A percentile compares a stretch with the other conserved stretches of the same genome.
Conservation (phyloP, 2,888 invertebrate genomes). For the Rhimphoctona megacephalus region DNA sequence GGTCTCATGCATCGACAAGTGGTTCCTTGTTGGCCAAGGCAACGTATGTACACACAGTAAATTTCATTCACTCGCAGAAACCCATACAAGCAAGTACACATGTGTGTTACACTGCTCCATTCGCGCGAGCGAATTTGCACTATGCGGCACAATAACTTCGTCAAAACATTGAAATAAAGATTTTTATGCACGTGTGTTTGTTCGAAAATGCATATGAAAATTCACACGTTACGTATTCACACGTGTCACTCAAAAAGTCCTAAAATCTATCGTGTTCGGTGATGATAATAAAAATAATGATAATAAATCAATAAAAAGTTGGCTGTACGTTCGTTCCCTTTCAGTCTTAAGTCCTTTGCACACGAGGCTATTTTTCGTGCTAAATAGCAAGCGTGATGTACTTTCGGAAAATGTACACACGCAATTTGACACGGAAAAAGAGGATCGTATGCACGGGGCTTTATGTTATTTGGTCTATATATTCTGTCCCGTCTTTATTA, state of each 20-base stretch:
- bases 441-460: too few species aligned
- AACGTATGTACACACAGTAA: conserved; percentile 51
- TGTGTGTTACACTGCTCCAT: not conserved
- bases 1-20: conserved; percentile 64
- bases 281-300: conserved; percentile 31
- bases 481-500: conserved; percentile 32
- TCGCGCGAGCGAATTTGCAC: conserved; percentile 13
- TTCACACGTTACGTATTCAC: conserved; percentile 20
- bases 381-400: too few species aligned
- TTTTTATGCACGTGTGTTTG: conserved; percentile 1
- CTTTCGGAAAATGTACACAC: too few species aligned
- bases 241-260: conserved; percentile 50
- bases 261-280: conserved; percentile 17
- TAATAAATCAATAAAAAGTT: not conserved
- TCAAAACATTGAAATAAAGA: not conserved
- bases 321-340: not conserved
- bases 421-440: too few species aligned
- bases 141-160: conserved; percentile 10
- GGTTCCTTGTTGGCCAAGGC: conserved; percentile 65
- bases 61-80: conserved; percentile 49
- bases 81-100: not conserved
- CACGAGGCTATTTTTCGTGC: too few species aligned
- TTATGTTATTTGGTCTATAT: not conserved
- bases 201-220: not conserved
- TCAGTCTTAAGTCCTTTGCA: not conserved